Base-by-base conservation (phyloP, 2,888 invertebrate species). In the Trissolcus brochymenae region DNA sequence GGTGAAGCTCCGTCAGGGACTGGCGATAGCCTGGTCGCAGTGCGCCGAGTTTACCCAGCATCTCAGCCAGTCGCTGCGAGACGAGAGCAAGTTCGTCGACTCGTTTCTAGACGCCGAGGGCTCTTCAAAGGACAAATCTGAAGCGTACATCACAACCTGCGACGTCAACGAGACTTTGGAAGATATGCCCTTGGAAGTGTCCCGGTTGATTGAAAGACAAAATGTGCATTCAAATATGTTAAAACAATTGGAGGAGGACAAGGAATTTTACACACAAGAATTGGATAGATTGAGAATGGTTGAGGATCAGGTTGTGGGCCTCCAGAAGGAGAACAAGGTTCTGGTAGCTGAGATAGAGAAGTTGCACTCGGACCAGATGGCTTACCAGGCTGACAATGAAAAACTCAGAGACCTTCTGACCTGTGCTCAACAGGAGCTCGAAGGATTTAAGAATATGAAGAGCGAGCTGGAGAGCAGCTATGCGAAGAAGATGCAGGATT, bases 401-500 rank as follows among this genome's bases (percentile, higher is more conserved):
- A 89, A 89, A 50, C 82, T 93, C 40, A 89, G 91, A 74, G 92
- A 92, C 50, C 83, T 93, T 21, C 51, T 51, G 16, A 88, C 90
- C 0, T 91, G 90, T 6, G 91, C 93, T 0, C 92, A 92, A 84
- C 91, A 92, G 55, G 92, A 92, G 1, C 91, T 91, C 66, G 90
- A 90, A 0, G 92, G 92, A 71, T 87, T 94, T 17, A 90, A 91
- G 11, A 90, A 91, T 14, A 81, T 93, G 51, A 90, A 91, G 64
- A 67, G 21, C 0, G 94, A 94, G 82, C 87, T 94, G 29, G 92
- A 93, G 65, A 85, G 89, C 4, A 93, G 93, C 82, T 95, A 95
- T 88, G 91, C 93, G 41, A 92, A 92, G 78, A 94, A 95, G 87
- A 93, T 95, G 93, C 95, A 95, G 86, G 93, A 95, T 84, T 87